Evolutionary conservation across 2,797 vertebrate genomes (phyloP).

Genomic region (Thalassophryne amazonica): DNA sequence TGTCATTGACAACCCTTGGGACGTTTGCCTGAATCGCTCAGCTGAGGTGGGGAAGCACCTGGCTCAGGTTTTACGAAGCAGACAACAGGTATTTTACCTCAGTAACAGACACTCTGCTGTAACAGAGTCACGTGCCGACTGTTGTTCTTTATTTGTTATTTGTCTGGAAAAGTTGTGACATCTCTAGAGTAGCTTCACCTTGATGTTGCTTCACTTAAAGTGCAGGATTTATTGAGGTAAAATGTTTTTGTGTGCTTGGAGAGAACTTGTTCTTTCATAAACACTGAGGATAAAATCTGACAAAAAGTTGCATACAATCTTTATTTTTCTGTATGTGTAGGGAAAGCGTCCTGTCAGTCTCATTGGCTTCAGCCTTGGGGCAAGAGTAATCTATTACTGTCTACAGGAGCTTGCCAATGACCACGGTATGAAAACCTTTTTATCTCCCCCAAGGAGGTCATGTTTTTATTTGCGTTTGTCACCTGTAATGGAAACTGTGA

Average conservation of each 20-base stretch:
- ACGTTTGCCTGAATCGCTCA: conserved; percentile 91
- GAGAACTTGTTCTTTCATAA: neutral
- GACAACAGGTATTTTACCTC: conserved; percentile 84
- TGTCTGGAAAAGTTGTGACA: neutral
- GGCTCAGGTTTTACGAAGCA: conserved; percentile 87
- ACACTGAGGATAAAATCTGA: neutral
- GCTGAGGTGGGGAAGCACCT: conserved; percentile 95
- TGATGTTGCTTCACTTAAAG: neutral
- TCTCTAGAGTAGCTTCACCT: neutral
- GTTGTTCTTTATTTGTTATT: neutral
- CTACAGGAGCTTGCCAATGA: conserved; percentile 94
- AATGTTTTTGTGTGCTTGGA: neutral
- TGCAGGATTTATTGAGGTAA: neutral
- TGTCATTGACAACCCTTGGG: conserved; percentile 97
- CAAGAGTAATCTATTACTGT: conserved; percentile 97
- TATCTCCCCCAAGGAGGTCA: no score
- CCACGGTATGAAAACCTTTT: conserved; percentile 75
- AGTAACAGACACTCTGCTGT: neutral
- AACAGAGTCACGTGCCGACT: neutral
- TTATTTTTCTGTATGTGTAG: conserved; percentile 63
- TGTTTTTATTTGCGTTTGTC: no score
- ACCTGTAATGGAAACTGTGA: no score
- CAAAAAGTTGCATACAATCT: neutral
- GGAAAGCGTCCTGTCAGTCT: conserved; percentile 92
- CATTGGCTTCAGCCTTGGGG: conserved; percentile 96